Percentiles rank a stretch among this genome's conserved stretches.
These are phyloP conservation scores for Rhagophthalmus giganteus DNA, from an alignment of 2,888 invertebrate species.

Conservation along the genomic window DNA sequence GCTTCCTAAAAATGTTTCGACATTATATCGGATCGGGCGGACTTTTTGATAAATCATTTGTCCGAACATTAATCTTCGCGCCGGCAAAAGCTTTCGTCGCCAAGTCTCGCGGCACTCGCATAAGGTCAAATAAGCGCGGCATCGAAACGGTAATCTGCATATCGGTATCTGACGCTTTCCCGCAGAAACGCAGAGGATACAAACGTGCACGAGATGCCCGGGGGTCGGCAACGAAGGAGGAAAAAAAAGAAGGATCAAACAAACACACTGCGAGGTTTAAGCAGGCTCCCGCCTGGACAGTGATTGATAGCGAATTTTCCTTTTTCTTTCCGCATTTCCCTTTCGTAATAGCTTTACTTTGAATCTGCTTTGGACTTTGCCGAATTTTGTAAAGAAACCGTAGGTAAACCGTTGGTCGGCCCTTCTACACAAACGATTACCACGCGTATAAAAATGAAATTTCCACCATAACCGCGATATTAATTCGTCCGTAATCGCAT, in stretches of 20 bases:
- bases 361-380: slow-evolving; percentile 19
- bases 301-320: slow-evolving; percentile 46
- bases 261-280: slow-evolving; percentile 44
- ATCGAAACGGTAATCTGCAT: slow-evolving; percentile 21
- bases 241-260: slow-evolving; percentile 44
- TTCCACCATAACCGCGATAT: too few relatives aligned
- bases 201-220: slow-evolving; percentile 24
- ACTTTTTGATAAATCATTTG: not conserved
- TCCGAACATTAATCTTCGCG: slow-evolving; percentile 17
- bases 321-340: slow-evolving; percentile 34
- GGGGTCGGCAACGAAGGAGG: slow-evolving; percentile 38
- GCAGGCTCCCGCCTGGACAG: slow-evolving; percentile 42
- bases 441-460: too few relatives aligned
- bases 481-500: too few relatives aligned
- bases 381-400: too few relatives aligned
- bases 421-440: too few relatives aligned
- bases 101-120: not conserved
- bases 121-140: slow-evolving; percentile 9
- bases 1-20: not conserved
- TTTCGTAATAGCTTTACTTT: slow-evolving; percentile 31
- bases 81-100: slow-evolving; percentile 1
- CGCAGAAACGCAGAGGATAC: slow-evolving; percentile 9
- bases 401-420: too few relatives aligned
- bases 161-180: slow-evolving; percentile 8
- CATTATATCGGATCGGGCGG: too few relatives aligned